phyloP scores from a whole-genome alignment of 2,113 vertebrate species.

The Leptobrachium ailaonicum region DNA sequence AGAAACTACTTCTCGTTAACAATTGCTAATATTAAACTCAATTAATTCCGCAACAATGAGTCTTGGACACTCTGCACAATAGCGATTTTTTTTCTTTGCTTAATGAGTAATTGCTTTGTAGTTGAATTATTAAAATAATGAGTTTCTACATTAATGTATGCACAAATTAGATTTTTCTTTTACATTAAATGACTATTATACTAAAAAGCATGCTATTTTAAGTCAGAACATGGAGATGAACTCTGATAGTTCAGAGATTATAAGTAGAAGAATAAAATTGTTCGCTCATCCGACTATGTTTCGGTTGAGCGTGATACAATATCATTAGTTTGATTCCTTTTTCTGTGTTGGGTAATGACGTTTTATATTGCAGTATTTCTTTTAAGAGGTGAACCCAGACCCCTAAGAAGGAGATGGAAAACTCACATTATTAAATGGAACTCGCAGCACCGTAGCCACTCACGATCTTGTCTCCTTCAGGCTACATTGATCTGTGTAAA shows the following conservation, averaged over 20 bases:
- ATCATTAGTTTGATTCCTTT: too few species aligned
- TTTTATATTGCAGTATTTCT: too few species aligned
- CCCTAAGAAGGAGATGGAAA: too few species aligned
- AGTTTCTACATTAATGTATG: background rate
- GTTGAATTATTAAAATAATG: background rate
- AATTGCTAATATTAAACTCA: background rate
- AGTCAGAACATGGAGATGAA: background rate
- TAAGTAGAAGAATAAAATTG: background rate
- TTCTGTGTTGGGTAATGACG: too few species aligned
- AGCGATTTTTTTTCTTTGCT: background rate
- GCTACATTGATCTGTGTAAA: too few species aligned
- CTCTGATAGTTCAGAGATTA: background rate
- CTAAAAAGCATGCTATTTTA: background rate
- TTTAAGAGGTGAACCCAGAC: too few species aligned
- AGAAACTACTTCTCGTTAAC: background rate
- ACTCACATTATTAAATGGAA: too few species aligned
- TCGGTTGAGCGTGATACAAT: too few species aligned
- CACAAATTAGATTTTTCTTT: background rate
- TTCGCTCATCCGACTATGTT: too few species aligned
- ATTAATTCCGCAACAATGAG: background rate
- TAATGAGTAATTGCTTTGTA: background rate
- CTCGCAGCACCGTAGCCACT: too few species aligned
- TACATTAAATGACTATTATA: background rate
- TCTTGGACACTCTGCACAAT: background rate
- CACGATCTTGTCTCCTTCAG: too few species aligned